These are phyloP conservation scores for Hirundichthys speculiger DNA, from an alignment of 2,113 vertebrate species.

Conservation along the genomic window DNA sequence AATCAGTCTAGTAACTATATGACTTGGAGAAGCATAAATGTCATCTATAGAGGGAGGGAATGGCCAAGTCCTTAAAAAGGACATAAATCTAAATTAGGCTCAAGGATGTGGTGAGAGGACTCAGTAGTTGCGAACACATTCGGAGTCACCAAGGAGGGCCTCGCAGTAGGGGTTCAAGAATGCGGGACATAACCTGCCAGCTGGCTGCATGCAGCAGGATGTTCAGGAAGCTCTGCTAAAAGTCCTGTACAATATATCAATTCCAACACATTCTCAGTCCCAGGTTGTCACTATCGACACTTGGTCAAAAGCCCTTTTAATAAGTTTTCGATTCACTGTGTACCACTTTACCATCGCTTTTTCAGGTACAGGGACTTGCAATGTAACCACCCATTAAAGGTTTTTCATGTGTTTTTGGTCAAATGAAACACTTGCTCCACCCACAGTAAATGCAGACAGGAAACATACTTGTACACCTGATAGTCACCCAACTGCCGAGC, in stretches of 20 bases:
- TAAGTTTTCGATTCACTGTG: neutral
- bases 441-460: too few relatives aligned
- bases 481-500: too few relatives aligned
- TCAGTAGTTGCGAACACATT: slow-evolving; percentile 66
- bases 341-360: neutral
- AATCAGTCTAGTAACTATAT: slow-evolving; percentile 17
- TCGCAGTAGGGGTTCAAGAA: slow-evolving; percentile 55
- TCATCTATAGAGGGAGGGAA: slow-evolving; percentile 35
- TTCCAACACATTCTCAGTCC: too few relatives aligned
- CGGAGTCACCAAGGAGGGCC: slow-evolving; percentile 53
- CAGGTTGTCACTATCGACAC: too few relatives aligned
- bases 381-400: too few relatives aligned
- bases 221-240: slow-evolving; percentile 15
- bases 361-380: neutral
- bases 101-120: slow-evolving; percentile 67
- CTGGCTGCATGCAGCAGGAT: slow-evolving; percentile 42
- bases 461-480: too few relatives aligned
- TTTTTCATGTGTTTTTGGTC: too few relatives aligned
- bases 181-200: slow-evolving; percentile 57
- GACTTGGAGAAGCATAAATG: slow-evolving; percentile 42
- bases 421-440: too few relatives aligned
- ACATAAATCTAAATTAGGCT: slow-evolving; percentile 73
- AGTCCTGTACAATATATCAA: slow-evolving; percentile 7
- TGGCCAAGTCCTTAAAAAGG: slow-evolving; percentile 57
- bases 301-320: neutral